These are phyloP conservation scores for Agrotis puta DNA, from an alignment of 2,888 invertebrate genomes.

Conservation along the genomic window DNA sequence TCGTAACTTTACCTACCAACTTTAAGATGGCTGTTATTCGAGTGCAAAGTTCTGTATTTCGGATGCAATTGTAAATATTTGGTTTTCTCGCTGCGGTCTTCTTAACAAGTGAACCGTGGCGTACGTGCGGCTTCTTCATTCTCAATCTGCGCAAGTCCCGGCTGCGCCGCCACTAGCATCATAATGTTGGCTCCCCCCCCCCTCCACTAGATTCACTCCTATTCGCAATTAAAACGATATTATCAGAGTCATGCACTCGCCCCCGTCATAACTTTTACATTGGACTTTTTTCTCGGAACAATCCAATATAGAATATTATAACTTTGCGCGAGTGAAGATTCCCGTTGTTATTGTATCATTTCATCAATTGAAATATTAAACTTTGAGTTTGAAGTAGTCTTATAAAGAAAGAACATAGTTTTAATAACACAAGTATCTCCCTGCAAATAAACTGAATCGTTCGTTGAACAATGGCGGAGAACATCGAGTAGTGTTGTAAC, in stretches of 20 bases:
- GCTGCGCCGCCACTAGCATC: slow-evolving; percentile 71
- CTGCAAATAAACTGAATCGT: slow-evolving; percentile 49
- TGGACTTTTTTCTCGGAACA: slow-evolving; percentile 65
- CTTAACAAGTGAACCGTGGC: slow-evolving; percentile 83
- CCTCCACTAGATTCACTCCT: slow-evolving; percentile 72
- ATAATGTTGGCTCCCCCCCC: slow-evolving; percentile 72
- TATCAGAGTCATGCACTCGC: slow-evolving; percentile 81
- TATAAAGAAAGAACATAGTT: slow-evolving; percentile 27
- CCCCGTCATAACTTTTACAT: slow-evolving; percentile 74
- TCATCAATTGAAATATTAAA: slow-evolving; percentile 37
- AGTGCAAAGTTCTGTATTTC: slow-evolving; percentile 85
- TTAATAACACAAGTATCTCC: slow-evolving; percentile 41
- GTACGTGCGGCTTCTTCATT: slow-evolving; percentile 81
- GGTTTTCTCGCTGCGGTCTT: slow-evolving; percentile 83
- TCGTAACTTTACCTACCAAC: slow-evolving; percentile 74
- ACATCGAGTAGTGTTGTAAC: slow-evolving; percentile 73
- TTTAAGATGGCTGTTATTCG: slow-evolving; percentile 83
- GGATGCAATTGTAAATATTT: slow-evolving; percentile 85
- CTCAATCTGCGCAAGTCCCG: slow-evolving; percentile 75
- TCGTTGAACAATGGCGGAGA: slow-evolving; percentile 56
- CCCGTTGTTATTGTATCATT: slow-evolving; percentile 53
- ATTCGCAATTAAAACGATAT: slow-evolving; percentile 86
- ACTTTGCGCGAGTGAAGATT: slow-evolving; percentile 51
- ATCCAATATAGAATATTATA: slow-evolving; percentile 63
- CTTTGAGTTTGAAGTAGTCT: slow-evolving; percentile 12